Percentiles rank a stretch among this genome's conserved stretches.
These are phyloP conservation scores for Drosophila hamatofila DNA, from an alignment of 2,888 invertebrate species.

Conservation along the genomic window DNA sequence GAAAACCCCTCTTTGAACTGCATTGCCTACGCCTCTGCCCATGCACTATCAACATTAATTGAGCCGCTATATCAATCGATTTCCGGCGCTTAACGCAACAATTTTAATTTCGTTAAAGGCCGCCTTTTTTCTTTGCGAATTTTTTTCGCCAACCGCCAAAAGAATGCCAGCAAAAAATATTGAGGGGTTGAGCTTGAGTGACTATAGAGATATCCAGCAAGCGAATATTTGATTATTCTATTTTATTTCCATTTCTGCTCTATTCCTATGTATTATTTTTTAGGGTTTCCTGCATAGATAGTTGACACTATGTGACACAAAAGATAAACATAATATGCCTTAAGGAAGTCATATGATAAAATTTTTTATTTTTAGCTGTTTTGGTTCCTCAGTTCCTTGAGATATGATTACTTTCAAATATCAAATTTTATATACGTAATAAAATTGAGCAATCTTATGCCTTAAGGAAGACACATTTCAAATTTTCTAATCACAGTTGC, in stretches of 20 bases:
- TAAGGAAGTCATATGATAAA: too few species aligned
- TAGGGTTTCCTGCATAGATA: neutral
- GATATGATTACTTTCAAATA: too few species aligned
- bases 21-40: constrained; percentile 3
- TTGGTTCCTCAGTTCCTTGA: neutral
- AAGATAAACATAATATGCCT: neutral
- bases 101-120: constrained; percentile 23
- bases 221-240: neutral
- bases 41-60: constrained; percentile 34
- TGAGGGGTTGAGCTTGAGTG: neutral
- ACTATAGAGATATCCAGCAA: constrained; percentile 6
- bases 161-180: neutral
- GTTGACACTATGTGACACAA: neutral
- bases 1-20: neutral
- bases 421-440: too few species aligned
- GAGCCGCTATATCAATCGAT: constrained; percentile 36
- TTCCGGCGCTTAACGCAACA: constrained; percentile 39
- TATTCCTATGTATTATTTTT: neutral
- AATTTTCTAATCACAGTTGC: too few species aligned
- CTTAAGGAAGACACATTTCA: too few species aligned
- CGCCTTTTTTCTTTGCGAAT: constrained; percentile 28
- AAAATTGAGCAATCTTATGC: too few species aligned
- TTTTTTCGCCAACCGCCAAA: constrained; percentile 16
- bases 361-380: too few species aligned
- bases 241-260: too few species aligned